These are phyloP conservation scores for Mandrillus leucophaeus DNA, from an alignment of 2,113 vertebrate genomes.

Conservation along the genomic window DNA sequence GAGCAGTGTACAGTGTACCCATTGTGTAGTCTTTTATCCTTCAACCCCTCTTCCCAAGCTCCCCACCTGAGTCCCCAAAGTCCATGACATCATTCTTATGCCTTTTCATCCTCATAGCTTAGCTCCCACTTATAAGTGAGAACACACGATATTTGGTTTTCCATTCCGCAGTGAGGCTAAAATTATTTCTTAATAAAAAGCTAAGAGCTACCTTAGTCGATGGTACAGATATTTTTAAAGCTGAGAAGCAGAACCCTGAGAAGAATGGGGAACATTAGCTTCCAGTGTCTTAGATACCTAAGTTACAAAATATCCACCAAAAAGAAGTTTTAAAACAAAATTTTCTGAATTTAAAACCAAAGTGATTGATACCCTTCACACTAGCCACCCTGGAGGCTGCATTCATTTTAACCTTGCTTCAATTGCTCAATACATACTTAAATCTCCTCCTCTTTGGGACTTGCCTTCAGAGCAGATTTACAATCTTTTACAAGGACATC, in stretches of 20 bases:
- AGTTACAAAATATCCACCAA: not conserved
- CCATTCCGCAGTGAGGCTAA: not conserved
- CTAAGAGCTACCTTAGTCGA: not conserved
- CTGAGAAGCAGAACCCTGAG: not conserved
- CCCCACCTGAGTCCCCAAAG: no score
- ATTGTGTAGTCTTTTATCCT: no score
- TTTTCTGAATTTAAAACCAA: conserved; percentile 29
- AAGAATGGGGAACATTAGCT: not conserved
- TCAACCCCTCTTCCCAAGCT: no score
- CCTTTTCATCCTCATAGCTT: no score
- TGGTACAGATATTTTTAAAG: not conserved
- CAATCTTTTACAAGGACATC: conserved; percentile 42
- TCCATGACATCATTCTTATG: no score
- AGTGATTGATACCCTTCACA: conserved; percentile 9
- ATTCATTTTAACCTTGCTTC: not conserved
- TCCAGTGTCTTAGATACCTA: not conserved
- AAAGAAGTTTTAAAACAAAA: not conserved
- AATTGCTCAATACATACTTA: not conserved
- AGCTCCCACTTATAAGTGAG: no score
- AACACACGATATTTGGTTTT: no score
- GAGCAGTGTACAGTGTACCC: no score
- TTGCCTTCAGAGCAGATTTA: not conserved
- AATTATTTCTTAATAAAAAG: not conserved
- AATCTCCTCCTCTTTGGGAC: not conserved
- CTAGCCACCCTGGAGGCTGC: not conserved